Base-by-base conservation (phyloP, 2,888 invertebrate species). In the Atethmia centrago region DNA sequence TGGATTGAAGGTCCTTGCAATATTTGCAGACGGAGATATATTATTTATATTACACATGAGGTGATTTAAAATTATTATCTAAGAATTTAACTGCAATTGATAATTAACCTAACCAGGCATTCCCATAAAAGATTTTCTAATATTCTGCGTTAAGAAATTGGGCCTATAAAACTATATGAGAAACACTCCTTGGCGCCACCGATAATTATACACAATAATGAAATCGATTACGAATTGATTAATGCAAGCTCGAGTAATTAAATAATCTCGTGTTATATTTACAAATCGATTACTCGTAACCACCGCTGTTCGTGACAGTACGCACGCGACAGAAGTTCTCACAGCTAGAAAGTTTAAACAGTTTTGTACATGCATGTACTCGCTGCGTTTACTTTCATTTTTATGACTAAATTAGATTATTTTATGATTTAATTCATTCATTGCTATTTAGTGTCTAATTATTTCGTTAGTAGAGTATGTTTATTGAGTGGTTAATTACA, bases 321-420 rank as follows among this genome's bases (percentile, higher is more conserved):
- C 74, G 36, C 83, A 79, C 69, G 82, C 80, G 74, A 80, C 82
- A 73, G 9, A 59, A 72, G 67, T 80, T 76, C 80, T 72, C 69
- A 84, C 61, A 66, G 62, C 8, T 72, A 80, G 77, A 84, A 84
- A 84, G 77, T 72, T 74, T 58, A 56, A 64, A 64, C 67, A 77
- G 49, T 84, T 66, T 80, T 74, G 84, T 77, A n/a, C 61, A 53
- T 74, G 61, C 56, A 31, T 84, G 63, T 80, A 80, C 77, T 21
- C 21, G 25, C 3, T 51, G 16, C 16, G 47, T 40, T 67, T 51
- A 74, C 74, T 83, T 82, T 82, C 84, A 16, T 31, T 83, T 83
- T 74, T 72, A 69, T 71, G 51, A 65, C 12, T 16, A 31, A 62
- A 61, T 58, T 47, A 45, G 36, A 58, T 72, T 58, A 69, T 77